phyloP scores from a whole-genome alignment of 2,113 vertebrate species.

The Caloenas nicobarica region DNA sequence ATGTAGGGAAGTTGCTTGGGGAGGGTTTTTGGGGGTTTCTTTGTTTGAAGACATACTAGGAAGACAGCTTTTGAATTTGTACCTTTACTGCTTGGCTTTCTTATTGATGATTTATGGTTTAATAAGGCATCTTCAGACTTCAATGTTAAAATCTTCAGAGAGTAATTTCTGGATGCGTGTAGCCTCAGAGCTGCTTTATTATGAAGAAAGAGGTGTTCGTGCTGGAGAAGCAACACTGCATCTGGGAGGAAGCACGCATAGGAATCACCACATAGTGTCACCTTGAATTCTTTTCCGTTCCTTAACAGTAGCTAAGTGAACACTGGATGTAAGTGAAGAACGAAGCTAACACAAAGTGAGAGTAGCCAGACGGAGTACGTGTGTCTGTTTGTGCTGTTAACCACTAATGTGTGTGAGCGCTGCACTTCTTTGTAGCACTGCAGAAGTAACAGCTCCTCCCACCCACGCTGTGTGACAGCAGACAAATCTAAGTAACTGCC shows the following conservation, averaged over 20 bases:
- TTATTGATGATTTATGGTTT: conserved; percentile 8
- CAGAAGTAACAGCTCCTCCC: background rate
- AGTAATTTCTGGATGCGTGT: background rate
- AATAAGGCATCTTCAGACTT: background rate
- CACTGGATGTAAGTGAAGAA: background rate
- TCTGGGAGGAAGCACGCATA: background rate
- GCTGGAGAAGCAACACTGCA: background rate
- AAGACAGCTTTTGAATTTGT: background rate
- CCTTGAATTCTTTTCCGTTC: background rate
- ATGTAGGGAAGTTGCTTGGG: background rate
- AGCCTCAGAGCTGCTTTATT: background rate
- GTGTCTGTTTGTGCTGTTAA: background rate
- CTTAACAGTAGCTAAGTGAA: background rate
- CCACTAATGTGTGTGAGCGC: background rate
- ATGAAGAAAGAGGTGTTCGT: background rate
- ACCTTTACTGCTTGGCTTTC: background rate
- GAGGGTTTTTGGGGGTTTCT: too few relatives aligned
- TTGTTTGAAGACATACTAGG: background rate
- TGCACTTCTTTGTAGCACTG: background rate
- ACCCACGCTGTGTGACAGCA: background rate
- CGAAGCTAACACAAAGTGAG: background rate
- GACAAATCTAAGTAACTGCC: background rate
- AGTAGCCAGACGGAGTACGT: background rate
- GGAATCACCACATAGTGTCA: background rate
- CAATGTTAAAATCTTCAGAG: background rate